Base-by-base conservation (phyloP, 1,140 invertebrate species). In the Mactra quadrangularis region DNA sequence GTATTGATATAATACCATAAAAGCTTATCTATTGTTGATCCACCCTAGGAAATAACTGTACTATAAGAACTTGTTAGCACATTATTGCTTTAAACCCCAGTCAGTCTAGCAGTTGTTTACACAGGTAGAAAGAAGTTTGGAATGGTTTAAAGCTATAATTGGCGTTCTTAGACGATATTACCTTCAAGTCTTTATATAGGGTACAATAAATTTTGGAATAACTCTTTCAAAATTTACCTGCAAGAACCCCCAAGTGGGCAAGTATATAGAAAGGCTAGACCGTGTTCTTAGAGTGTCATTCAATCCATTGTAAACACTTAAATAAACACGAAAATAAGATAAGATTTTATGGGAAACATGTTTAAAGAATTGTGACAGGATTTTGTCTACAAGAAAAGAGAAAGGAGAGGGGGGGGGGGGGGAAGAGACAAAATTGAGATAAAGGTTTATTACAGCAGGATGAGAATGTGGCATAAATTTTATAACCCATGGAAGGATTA, bases 271-370 rank as follows among this genome's bases (percentile, higher is more conserved):
- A 7, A 17, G 31, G 3, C 7, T 52, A 50, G 50, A 50, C 45
- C 33, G 33, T 50, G 31, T 52, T 72, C 70, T 72, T 27, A 72
- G 50, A 72, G 70, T 33, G 27, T 33, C 70, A 52, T 53, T 75
- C 72, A 75, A 47, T 60, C 72, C 72, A 57, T 75, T 75, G 41
- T 62, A 75, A 75, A 75, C 38, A 75, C 72, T 53, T 75, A 75
- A 75, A 41, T 55, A 75, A 75, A 75, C 60, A 75, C 60, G 72
- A 29, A 22, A 75, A n/a, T n/a, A 55, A 75, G 72, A 75, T 75
- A 75, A 75, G 72, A 53, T 75, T 75, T 75, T 47, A 47, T 57
- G 72, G 35, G 33, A 38, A 59, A 38, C 53, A 27, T 47, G 15
- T 35, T n/a, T n/a, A n/a, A n/a, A n/a, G n/a, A n/a, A n/a, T n/a